A percentile compares a stretch with the other conserved stretches of the same genome.
These are phyloP conservation scores for Lagodon rhomboides DNA, from an alignment of 2,797 vertebrate genomes.

Conservation along the genomic window DNA sequence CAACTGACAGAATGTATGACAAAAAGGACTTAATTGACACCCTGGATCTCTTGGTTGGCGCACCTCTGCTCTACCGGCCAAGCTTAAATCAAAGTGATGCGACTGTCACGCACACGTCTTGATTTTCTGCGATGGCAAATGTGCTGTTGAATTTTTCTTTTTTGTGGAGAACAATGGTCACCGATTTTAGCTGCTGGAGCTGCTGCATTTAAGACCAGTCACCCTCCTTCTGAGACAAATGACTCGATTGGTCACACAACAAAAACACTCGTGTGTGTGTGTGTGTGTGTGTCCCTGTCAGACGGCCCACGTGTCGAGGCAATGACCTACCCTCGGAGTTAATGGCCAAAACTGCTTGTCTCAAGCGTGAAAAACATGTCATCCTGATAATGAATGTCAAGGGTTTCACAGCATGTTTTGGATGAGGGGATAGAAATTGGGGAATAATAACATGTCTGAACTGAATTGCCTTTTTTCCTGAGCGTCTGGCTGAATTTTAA, in stretches of 20 bases:
- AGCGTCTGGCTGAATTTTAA: conserved; percentile 56
- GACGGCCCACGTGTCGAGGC: conserved; percentile 48
- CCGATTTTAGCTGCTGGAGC: conserved; percentile 36
- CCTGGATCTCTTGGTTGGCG: neutral
- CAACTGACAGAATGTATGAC: neutral
- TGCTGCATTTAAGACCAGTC: conserved; percentile 25
- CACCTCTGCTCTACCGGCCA: neutral
- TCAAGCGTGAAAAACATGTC: conserved; percentile 80
- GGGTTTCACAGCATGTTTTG: conserved; percentile 70
- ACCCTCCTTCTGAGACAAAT: conserved; percentile 60
- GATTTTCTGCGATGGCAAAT: conserved; percentile 4
- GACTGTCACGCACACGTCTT: conserved; percentile 9
- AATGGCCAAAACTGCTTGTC: conserved; percentile 76
- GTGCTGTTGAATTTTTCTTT: conserved; percentile 15
- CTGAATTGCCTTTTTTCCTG: conserved; percentile 35
- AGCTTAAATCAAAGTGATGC: conserved; percentile 23
- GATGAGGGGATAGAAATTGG: conserved; percentile 71
- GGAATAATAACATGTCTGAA: conserved; percentile 71
- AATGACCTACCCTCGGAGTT: conserved; percentile 67
- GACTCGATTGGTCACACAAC: conserved; percentile 69
- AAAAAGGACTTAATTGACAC: neutral
- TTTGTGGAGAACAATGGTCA: conserved; percentile 11
- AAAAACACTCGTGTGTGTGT: conserved; percentile 47
- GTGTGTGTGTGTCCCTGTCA: conserved; percentile 58
- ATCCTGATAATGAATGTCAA: conserved; percentile 78